Percentiles rank a stretch among this genome's conserved stretches.
These are phyloP conservation scores for Nomada goodeniana DNA, from an alignment of 2,888 invertebrate genomes.

Conservation along the genomic window DNA sequence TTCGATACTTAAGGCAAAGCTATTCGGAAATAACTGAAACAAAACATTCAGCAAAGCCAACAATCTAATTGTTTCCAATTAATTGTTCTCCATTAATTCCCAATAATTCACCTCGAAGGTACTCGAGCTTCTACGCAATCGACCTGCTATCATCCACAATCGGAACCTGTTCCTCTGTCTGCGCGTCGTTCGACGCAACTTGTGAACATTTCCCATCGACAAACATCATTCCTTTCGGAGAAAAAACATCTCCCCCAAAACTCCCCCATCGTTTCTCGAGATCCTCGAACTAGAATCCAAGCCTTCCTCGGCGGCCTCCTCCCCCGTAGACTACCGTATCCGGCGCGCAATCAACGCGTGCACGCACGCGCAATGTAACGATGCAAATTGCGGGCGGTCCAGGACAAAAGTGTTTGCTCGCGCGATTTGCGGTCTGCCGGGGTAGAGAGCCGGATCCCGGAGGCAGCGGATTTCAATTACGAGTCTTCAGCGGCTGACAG, in stretches of 20 bases:
- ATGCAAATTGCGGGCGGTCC: constrained; percentile 80
- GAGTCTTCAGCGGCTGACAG: constrained; percentile 78
- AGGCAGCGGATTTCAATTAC: constrained; percentile 83
- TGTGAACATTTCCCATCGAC: no score
- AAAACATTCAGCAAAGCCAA: no score
- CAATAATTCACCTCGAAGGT: no score
- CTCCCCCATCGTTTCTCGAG: background rate
- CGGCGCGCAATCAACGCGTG: constrained; percentile 21
- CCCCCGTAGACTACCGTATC: background rate
- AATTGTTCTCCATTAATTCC: no score
- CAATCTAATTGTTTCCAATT: no score
- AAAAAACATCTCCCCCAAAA: background rate
- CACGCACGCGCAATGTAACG: constrained; percentile 69
- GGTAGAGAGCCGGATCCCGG: constrained; percentile 67
- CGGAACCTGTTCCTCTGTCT: no score
- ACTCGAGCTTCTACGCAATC: no score
- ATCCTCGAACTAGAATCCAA: background rate
- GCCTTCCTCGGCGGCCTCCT: background rate
- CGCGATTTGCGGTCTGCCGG: constrained; percentile 80
- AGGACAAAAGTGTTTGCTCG: constrained; percentile 83
- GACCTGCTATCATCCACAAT: no score
- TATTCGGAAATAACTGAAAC: no score
- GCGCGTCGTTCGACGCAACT: no score
- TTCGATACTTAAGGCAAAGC: no score
- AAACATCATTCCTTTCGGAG: no score